Percentiles rank a stretch among this genome's conserved stretches.
Evolutionary conservation across 2,113 vertebrate species (phyloP).

Genomic region (Tragelaphus strepsiceros): DNA sequence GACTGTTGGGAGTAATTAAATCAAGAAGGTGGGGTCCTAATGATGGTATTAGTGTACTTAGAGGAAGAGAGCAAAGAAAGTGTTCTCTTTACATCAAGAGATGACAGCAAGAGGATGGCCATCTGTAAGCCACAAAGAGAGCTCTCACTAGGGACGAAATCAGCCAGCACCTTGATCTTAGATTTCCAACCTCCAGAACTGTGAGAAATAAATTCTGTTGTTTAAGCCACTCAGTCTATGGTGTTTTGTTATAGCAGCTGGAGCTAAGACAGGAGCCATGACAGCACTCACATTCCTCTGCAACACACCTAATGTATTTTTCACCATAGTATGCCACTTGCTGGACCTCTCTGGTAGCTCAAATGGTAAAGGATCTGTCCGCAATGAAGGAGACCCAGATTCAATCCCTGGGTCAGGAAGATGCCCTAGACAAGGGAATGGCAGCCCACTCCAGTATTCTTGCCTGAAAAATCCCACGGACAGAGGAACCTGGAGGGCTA

Average conservation of each 20-base stretch:
- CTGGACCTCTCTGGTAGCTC: background rate
- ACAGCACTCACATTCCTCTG: background rate
- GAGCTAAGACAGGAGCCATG: background rate
- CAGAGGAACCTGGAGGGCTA: background rate
- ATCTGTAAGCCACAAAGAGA: background rate
- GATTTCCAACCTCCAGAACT: background rate
- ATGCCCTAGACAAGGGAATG: background rate
- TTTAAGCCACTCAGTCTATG: background rate
- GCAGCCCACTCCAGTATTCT: background rate
- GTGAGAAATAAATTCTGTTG: background rate
- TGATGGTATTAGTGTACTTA: background rate
- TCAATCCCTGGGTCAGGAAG: background rate
- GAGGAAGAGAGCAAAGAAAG: background rate
- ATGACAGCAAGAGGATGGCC: background rate
- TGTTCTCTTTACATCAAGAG: background rate
- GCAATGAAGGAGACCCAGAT: background rate
- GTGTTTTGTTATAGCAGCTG: background rate
- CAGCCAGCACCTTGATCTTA: background rate
- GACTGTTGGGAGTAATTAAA: background rate
- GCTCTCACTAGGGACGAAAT: background rate
- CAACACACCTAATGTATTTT: background rate
- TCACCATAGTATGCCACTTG: fast-evolving
- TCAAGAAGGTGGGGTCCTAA: background rate
- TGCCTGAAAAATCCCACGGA: background rate
- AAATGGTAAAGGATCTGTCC: background rate